Conservation (phyloP, 2,797 vertebrate genomes). For the Limnodromus scolopaceus region DNA sequence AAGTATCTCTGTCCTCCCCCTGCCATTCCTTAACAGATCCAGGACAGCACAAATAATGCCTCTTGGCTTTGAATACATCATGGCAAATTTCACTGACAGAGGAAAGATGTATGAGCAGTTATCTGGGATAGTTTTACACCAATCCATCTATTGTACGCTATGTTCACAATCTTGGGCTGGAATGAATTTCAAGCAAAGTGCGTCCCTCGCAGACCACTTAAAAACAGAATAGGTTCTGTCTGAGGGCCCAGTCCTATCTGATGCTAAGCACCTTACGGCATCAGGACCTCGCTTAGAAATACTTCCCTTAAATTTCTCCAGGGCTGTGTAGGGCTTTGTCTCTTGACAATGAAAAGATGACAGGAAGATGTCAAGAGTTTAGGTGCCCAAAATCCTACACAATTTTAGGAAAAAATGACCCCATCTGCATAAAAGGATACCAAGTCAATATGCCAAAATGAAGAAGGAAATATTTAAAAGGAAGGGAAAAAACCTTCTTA, state of each 20-base stretch:
- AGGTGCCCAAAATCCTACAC: background rate
- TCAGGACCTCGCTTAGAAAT: constrained; percentile 19
- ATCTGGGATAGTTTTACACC: constrained; percentile 73
- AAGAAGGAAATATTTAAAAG: background rate
- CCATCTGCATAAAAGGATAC: background rate
- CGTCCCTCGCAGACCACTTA: constrained; percentile 23
- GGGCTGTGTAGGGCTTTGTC: constrained; percentile 22
- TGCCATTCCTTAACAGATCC: constrained; percentile 74
- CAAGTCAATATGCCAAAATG: background rate
- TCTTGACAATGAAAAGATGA: constrained; percentile 44
- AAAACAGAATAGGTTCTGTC: constrained; percentile 60
- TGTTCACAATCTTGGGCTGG: constrained; percentile 61
- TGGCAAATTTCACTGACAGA: constrained; percentile 72
- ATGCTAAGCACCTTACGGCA: constrained; percentile 65
- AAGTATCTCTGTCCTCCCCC: constrained; percentile 71
- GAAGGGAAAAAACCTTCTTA: background rate
- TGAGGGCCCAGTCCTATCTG: constrained; percentile 42
- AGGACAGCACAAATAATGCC: constrained; percentile 75
- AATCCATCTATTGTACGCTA: constrained; percentile 67
- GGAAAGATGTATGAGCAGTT: constrained; percentile 70
- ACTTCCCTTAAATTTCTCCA: constrained; percentile 17
- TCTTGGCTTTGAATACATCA: constrained; percentile 72
- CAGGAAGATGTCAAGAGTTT: constrained; percentile 28
- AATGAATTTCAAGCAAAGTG: constrained; percentile 61
- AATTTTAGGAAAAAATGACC: background rate